These are phyloP conservation scores for Dynastes maya DNA, from an alignment of 2,888 invertebrate species.

Conservation along the genomic window DNA sequence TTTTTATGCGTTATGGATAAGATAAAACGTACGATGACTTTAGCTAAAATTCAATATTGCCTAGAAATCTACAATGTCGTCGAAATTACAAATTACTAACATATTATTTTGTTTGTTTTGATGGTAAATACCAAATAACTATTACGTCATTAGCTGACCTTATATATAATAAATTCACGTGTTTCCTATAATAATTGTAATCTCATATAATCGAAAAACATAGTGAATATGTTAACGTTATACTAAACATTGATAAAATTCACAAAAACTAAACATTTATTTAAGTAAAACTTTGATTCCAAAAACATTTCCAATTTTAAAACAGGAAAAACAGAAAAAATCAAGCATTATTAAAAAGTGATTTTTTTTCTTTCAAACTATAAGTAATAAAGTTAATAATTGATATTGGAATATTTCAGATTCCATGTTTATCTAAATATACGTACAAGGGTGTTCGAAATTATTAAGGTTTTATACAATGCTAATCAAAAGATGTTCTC, in stretches of 20 bases:
- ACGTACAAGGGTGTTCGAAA: too few relatives aligned
- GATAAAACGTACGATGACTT: constrained; percentile 12
- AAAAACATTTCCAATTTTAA: too few relatives aligned
- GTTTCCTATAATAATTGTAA: constrained; percentile 39
- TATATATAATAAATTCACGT: constrained; percentile 52
- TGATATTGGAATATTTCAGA: too few relatives aligned
- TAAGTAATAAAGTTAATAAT: too few relatives aligned
- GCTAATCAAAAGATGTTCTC: too few relatives aligned
- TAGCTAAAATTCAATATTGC: background rate
- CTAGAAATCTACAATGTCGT: constrained; percentile 9
- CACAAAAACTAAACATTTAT: background rate
- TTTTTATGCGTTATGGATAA: background rate
- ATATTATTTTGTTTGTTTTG: constrained; percentile 49
- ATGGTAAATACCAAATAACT: constrained; percentile 55
- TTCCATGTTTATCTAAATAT: too few relatives aligned
- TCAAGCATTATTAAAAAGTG: too few relatives aligned
- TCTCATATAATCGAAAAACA: constrained; percentile 29
- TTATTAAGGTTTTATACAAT: too few relatives aligned
- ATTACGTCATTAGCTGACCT: constrained; percentile 58
- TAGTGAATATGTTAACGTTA: constrained; percentile 9
- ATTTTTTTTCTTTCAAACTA: too few relatives aligned
- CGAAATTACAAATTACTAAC: constrained; percentile 6
- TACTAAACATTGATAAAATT: background rate
- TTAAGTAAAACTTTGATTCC: constrained; percentile 2
- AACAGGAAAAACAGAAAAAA: too few relatives aligned